phyloP scores from a whole-genome alignment of 1,140 invertebrate species.

The Amyelois transitella region DNA sequence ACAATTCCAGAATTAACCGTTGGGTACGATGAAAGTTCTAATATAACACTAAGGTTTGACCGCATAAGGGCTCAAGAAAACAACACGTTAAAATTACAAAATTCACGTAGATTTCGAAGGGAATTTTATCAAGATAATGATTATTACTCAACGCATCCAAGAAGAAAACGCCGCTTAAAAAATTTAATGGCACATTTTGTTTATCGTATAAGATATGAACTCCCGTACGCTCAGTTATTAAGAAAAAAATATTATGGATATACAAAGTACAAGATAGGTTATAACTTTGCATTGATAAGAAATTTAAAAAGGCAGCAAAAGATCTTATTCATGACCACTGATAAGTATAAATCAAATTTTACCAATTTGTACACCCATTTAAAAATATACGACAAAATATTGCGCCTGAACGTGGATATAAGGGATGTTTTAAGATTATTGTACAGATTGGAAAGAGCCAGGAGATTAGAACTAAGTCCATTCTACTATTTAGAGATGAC shows the following conservation, averaged over 20 bases:
- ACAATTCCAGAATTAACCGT: neutral
- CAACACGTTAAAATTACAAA: neutral
- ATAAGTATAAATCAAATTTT: neutral
- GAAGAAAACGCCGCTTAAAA: neutral
- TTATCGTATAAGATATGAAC: neutral
- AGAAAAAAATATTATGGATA: neutral
- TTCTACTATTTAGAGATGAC: neutral
- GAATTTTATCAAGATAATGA: neutral
- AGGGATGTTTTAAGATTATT: neutral
- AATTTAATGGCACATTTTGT: neutral
- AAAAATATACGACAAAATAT: conserved; percentile 6
- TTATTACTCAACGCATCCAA: neutral
- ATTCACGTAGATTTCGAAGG: neutral
- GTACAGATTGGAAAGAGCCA: neutral
- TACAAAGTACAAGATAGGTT: neutral
- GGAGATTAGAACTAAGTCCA: neutral
- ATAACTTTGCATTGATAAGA: neutral
- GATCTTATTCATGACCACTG: neutral
- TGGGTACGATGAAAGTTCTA: neutral
- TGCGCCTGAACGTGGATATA: neutral
- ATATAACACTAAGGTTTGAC: neutral
- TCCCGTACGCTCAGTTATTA: neutral
- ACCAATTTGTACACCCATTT: neutral
- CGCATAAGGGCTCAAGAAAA: neutral
- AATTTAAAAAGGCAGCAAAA: neutral